Evolutionary conservation across 2,797 vertebrate genomes (phyloP), one percentile per base, ranked within the genome.

Genomic region (Columba guinea): DNA sequence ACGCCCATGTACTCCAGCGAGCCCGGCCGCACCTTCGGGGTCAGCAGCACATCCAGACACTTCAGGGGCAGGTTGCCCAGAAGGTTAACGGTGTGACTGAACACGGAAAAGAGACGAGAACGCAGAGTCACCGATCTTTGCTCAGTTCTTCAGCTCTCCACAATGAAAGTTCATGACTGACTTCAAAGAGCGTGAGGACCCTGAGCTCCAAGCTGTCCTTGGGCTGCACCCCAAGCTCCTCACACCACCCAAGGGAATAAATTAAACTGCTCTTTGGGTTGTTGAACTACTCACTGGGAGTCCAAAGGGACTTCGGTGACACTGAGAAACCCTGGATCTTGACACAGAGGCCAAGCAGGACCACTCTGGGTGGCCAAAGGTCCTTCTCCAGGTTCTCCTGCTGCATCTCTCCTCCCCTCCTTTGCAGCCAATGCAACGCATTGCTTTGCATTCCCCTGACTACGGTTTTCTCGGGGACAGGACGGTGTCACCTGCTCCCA

Each of bases 1-100:
- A 99, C 98, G 0, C 99, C 99, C 98, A 99, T 98, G 97, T 99
- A 99, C 94, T 99, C 99, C 5, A 98, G 97, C 1, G 98, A 99
- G 89, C 98, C 98, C 5, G 98, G 98, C 5, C 98, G 98, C 18
- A 99, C 98, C 84, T 98, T 99, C 2, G 99, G 98, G 41, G 98
- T 92, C 87, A 99, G 96, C 11, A 99, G 97, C 9, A 99, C 98
- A 6, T 99, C 99, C 97, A 99, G 88, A 97, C 99, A 99, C 17
- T 98, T 97, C 80, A 99, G 97, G 5, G 99, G 99, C 82, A 99
- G 96, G 96, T 99, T 99, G 49, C 99, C 98, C 60, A 99, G 93
- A 48, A 99, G 97, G 87, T 99, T 99, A 62, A 99, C 98, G 0
- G 98, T 98, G 49, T 99, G 99, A 86, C 99, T 99, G 88, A 55